Conservation (phyloP, 2,113 vertebrate genomes). For the Reinhardtius hippoglossoides region DNA sequence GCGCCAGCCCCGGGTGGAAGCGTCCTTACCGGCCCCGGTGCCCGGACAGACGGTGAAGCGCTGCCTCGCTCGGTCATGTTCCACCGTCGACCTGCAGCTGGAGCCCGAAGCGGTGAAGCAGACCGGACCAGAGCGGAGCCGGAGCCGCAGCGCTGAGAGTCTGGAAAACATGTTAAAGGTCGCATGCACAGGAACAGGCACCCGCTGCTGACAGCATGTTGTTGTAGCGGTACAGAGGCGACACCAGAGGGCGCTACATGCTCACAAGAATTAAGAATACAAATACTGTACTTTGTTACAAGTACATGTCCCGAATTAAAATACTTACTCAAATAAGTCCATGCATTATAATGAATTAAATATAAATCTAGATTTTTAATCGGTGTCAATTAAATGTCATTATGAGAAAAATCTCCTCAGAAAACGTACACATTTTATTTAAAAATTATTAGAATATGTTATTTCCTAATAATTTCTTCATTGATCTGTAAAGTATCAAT, state of each 20-base stretch:
- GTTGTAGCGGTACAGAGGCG: background rate
- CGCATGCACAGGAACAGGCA: background rate
- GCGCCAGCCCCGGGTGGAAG: background rate
- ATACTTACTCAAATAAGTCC: too few species aligned
- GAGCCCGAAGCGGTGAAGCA: background rate
- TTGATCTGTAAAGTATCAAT: too few species aligned
- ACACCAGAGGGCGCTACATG: conserved; percentile 26
- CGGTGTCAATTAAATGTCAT: too few species aligned
- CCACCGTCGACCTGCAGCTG: conserved; percentile 37
- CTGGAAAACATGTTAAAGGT: conserved; percentile 28
- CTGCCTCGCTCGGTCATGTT: conserved; percentile 72
- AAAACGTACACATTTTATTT: too few species aligned
- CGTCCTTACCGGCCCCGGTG: conserved; percentile 60
- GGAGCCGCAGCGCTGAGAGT: background rate
- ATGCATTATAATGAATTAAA: too few species aligned
- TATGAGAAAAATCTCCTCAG: too few species aligned
- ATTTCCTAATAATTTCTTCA: too few species aligned
- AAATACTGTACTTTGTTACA: too few species aligned
- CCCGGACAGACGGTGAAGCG: conserved; percentile 69
- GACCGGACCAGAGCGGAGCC: background rate
- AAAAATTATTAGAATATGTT: too few species aligned
- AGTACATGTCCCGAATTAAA: too few species aligned
- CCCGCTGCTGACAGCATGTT: rapidly evolving
- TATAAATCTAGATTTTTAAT: too few species aligned
- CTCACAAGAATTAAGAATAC: background rate